Base-by-base conservation (phyloP, 2,797 vertebrate genomes). In the Bradypodion ventrale region DNA sequence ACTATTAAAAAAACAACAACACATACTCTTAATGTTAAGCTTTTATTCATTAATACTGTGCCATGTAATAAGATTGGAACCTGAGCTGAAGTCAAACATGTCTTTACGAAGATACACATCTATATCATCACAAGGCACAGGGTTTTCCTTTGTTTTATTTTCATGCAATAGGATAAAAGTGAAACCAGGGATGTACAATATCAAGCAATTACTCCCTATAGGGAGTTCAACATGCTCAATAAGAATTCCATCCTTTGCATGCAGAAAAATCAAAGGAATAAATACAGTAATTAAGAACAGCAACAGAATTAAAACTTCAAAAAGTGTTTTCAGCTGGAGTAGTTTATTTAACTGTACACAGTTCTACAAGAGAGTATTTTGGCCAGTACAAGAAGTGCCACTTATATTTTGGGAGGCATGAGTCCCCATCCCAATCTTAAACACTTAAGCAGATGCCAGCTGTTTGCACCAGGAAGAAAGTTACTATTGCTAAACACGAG, bases 1-100 rank as follows among this genome's bases (percentile, higher is more conserved):
- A 89, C 99, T 99, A 94, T 32, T 90, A 91, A 88, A 74, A 74
- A 91, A 91, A 87, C 93, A 27, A 85, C 19, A 56, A 56, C 15
- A 56, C 52, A 56, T 56, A 56, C 52, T 19, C 21, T 19, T 56
- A 19, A 56, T 56, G 5, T 56, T 56, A 13, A 87, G n/a, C 42
- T 35, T 63, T 44, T 32, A 35, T 16, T 56, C 37, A 76, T 60
- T 72, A 78, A 66, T 63, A 76, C 23, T 40, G 32, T 63, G 40
- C 19, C 42, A 77, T 62, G 62, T 52, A 37, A 76, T 42, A 12
- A 4, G 29, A 76, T 60, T 70, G n/a, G 19, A 84, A 49, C 60
- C 62, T n/a, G 19, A 49, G 19, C 29, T 65, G 59, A 75, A 66
- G 66, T 80, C 52, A 75, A 23, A 56, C 21, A 25, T 56, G 15